Conservation (phyloP, 2,797 vertebrate species). For the Molossus alvarezi region DNA sequence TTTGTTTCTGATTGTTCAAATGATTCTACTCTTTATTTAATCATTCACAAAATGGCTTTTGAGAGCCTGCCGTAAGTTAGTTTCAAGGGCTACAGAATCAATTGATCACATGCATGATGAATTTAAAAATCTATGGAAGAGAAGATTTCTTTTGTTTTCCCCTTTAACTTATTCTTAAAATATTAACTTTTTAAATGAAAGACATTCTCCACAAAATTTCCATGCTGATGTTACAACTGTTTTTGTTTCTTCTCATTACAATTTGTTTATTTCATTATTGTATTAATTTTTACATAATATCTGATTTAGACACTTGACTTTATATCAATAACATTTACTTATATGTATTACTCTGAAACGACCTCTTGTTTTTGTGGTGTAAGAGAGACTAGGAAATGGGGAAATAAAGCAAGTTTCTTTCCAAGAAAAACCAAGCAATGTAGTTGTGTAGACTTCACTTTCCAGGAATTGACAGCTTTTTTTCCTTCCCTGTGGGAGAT, state of each 20-base stretch:
- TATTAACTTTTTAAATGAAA: background rate
- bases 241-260: background rate
- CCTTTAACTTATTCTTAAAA: slow-evolving; percentile 53
- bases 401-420: slow-evolving; percentile 41
- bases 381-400: background rate
- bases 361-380: background rate
- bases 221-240: background rate
- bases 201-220: background rate
- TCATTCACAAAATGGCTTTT: background rate
- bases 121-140: slow-evolving; percentile 13
- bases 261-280: slow-evolving; percentile 8
- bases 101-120: background rate
- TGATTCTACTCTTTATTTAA: background rate
- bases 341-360: background rate
- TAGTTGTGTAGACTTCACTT: background rate
- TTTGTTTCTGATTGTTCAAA: background rate
- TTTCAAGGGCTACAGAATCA: background rate
- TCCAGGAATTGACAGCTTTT: background rate
- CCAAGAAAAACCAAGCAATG: background rate
- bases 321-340: background rate
- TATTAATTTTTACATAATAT: slow-evolving; percentile 28
- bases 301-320: background rate
- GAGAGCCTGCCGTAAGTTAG: background rate
- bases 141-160: background rate
- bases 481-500: background rate